These are phyloP conservation scores for Ailurus styani DNA, from an alignment of 2,113 vertebrate species.

Conservation along the genomic window DNA sequence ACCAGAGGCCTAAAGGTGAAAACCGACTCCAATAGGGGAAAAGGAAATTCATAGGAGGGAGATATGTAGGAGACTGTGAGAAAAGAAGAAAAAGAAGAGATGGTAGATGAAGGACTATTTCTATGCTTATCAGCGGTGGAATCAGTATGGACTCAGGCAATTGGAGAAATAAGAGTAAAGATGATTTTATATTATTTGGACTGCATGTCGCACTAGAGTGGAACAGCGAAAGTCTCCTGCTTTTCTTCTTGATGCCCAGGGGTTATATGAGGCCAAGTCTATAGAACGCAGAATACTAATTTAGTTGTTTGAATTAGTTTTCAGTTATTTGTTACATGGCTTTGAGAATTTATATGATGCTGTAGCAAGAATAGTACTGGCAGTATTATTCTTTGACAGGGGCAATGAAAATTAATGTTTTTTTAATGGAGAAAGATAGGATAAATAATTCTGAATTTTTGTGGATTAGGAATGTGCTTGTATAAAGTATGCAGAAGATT, in stretches of 20 bases:
- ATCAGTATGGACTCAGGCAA: background rate
- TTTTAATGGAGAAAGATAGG: background rate
- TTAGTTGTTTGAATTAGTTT: background rate
- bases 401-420: background rate
- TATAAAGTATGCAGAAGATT: background rate
- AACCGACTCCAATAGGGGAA: background rate
- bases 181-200: background rate
- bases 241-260: background rate
- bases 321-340: background rate
- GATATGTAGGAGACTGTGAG: background rate
- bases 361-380: background rate
- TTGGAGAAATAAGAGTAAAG: background rate
- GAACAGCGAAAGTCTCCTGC: background rate
- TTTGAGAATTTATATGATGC: background rate
- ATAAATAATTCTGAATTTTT: background rate
- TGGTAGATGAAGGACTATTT: background rate
- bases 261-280: background rate
- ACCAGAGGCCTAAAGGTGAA: background rate
- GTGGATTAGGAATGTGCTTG: background rate
- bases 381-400: background rate
- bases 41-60: background rate
- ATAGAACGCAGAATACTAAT: background rate
- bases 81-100: background rate
- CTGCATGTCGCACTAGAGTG: background rate
- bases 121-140: background rate